Evolutionary conservation across 2,113 vertebrate species (phyloP).

Genomic region (Varanus komodoensis): DNA sequence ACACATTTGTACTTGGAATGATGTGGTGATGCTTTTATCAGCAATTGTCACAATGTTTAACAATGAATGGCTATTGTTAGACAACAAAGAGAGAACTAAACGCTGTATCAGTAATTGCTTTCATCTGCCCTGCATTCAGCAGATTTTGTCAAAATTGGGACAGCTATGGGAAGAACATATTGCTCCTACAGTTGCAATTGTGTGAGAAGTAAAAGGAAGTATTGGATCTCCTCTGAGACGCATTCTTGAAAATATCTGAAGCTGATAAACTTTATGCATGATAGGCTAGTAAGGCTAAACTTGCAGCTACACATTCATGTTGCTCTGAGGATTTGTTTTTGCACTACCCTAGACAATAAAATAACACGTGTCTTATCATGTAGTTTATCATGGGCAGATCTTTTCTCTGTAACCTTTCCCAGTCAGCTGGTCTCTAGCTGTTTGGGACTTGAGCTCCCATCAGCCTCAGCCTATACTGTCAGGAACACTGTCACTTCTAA

Average conservation of each 20-base stretch:
- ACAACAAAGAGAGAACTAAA: conserved; percentile 50
- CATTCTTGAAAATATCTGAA: not conserved
- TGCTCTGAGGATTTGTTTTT: no score
- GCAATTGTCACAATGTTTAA: conserved; percentile 56
- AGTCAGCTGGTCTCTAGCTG: no score
- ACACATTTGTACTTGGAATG: conserved; percentile 47
- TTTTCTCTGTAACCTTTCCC: no score
- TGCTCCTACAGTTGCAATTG: conserved; percentile 4
- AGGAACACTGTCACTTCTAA: no score
- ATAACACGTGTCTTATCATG: no score
- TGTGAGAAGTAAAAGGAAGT: conserved; percentile 16
- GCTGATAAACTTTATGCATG: not conserved
- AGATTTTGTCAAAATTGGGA: conserved; percentile 28
- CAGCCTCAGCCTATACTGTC: no score
- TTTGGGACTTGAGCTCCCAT: no score
- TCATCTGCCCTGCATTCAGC: conserved; percentile 41
- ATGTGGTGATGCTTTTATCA: conserved; percentile 50
- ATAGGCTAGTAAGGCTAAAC: no score
- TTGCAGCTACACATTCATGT: no score
- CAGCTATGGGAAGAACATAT: not conserved
- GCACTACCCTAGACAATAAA: no score
- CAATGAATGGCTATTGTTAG: conserved; percentile 48
- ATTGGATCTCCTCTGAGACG: not conserved
- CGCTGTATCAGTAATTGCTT: conserved; percentile 48
- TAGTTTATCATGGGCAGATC: no score